Evolutionary conservation across 2,113 vertebrate species (phyloP), one percentile per base, ranked within the genome.

Genomic region (Chinchilla lanigera): DNA sequence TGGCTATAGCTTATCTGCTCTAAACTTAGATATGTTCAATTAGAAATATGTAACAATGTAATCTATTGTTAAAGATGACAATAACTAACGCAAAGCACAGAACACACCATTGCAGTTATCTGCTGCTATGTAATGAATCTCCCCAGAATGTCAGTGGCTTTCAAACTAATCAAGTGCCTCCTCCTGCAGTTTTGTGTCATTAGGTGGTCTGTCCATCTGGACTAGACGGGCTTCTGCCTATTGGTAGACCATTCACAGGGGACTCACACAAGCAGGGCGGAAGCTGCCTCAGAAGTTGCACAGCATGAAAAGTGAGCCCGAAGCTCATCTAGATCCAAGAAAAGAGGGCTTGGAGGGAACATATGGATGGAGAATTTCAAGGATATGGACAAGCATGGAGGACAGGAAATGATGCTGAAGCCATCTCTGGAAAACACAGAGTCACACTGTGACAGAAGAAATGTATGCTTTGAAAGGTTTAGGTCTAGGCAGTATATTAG

Each of bases 21-120:
- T 86, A 61, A 93, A 93, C 19, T 83, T 13, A 91, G 77, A 84
- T 47, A 24, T 67, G 63, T 38, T 95, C 50, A 75, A 54, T 67
- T 65, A 90, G 41, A 86, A 96, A 54, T 65, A 52, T 87, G 52
- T 54, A 89, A 75, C 26, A 89, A 60, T 35, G 8, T 26, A 75
- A 65, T 69, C 7, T 30, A 90, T 86, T 54, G 33, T 92, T 97
- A 54, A 5, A 86, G 81, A 92, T 65, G 4, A 52, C 19, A 65
- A 17, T 33, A 54, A 54, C 50, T 26, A 56, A 35, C 54, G 47
- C 35, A 67, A 86, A 86, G 54, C 28, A 78, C 41, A 73, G 22
- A n/a, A 50, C 9, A 92, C 5, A 56, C 50, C 56, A 4, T 24
- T 54, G 9, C 8, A 16, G 11, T 19, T 69, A 38, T 35, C n/a